Evolutionary conservation across 2,888 invertebrate genomes (phyloP), one percentile per base, ranked within the genome.

Genomic region (Trachelus iudaicus): DNA sequence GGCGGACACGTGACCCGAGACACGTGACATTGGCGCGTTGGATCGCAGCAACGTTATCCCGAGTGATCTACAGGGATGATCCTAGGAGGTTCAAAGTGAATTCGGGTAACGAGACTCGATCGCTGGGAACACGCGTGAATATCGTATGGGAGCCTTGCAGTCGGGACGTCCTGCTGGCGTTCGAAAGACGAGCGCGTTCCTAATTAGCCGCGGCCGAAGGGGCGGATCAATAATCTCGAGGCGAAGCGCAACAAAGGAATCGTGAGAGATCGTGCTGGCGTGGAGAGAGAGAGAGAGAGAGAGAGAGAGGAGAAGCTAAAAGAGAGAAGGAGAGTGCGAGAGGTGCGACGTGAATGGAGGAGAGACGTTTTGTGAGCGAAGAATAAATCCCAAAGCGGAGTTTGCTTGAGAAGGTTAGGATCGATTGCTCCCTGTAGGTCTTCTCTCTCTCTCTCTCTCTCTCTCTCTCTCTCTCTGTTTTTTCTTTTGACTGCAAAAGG

Each of bases 401-500:
- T 4, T 71, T 71, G 15, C 71, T 77, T 73, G 78, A 73, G 80
- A 80, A 79, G 82, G 84, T 84, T 83, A 82, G 83, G 84, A 84
- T 85, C 84, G 82, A 85, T 84, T 71, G 33, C 71, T 71, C 34
- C 34, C 15, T 11, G 71, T 15, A 71, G 34, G 31, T 71, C 11
- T 30, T 3, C 30, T 31, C 9, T 23, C 40, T 31, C 31, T 31
- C 31, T 31, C 31, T 31, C n/a, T n/a, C n/a, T n/a, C 33, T 3
- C 33, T 33, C 33, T 33, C n/a, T 3, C 30, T 31, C 9, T 23
- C 33, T 3, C 33, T 33, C 33, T 33, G 33, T 33, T 33, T 33
- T 33, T 33, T 33, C 33, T 33, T 3, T 33, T 33, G 33, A 3
- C 33, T 33, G 33, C 33, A 33, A 75, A 76, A 34, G 68, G 69